Conservation (phyloP, 2,888 invertebrate genomes). For the Andrena marginata region DNA sequence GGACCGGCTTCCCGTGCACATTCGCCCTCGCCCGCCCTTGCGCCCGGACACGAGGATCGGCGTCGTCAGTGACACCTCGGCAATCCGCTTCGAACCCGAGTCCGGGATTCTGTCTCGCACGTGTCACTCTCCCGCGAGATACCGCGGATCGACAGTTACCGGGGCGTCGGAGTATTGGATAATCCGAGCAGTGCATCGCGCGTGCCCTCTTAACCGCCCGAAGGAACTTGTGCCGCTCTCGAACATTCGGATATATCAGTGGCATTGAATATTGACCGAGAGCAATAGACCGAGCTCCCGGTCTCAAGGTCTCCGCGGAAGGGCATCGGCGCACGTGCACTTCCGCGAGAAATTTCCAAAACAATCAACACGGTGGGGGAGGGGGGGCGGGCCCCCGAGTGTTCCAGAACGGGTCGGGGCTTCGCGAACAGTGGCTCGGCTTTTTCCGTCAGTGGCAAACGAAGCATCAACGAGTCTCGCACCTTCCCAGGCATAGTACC, state of each 20-base stretch:
- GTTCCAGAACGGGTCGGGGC: background rate
- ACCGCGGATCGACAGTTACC: constrained; percentile 1
- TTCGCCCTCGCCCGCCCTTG: constrained; percentile 21
- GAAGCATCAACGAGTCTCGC: background rate
- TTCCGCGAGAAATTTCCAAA: background rate
- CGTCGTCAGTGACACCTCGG: constrained; percentile 7
- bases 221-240: background rate
- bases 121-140: constrained; percentile 10
- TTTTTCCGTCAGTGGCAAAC: background rate
- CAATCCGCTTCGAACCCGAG: background rate
- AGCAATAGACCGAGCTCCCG: background rate
- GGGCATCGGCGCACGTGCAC: constrained; percentile 11
- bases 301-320: background rate
- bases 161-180: background rate
- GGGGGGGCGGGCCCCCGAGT: no score
- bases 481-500: no score
- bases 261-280: background rate
- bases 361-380: background rate
- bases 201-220: background rate
- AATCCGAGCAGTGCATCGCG: no score
- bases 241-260: background rate
- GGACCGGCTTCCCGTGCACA: constrained; percentile 37
- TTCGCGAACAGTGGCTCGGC: constrained; percentile 18
- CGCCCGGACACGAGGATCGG: background rate
- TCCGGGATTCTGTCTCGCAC: constrained; percentile 14